Evolutionary conservation across 2,888 invertebrate genomes (phyloP).

Genomic region (Drosophila prolongata): DNA sequence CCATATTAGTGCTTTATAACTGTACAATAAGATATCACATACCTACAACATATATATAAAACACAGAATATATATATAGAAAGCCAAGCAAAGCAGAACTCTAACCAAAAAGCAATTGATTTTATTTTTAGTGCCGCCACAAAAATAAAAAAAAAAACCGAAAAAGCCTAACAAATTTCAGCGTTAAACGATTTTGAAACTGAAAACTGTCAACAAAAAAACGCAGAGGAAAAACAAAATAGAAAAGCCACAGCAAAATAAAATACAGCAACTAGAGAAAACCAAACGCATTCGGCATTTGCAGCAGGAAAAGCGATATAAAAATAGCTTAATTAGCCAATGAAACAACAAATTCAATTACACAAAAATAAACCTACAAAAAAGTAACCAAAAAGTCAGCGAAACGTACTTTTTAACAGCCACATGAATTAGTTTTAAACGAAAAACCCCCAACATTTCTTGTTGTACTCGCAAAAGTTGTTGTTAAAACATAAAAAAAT

Average conservation of each 20-base stretch:
- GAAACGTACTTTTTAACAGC: slow-evolving; percentile 37
- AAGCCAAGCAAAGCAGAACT: slow-evolving; percentile 32
- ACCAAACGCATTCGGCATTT: slow-evolving; percentile 61
- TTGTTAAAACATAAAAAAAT: slow-evolving; percentile 58
- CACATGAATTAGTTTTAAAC: slow-evolving; percentile 37
- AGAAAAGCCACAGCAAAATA: slow-evolving; percentile 36
- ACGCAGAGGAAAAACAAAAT: slow-evolving; percentile 23
- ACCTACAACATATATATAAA: slow-evolving; percentile 20
- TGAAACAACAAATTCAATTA: slow-evolving; percentile 51
- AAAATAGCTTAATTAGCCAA: slow-evolving; percentile 77
- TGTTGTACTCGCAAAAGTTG: slow-evolving; percentile 63
- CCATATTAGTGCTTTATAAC: slow-evolving; percentile 79
- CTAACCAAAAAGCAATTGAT: slow-evolving; percentile 71
- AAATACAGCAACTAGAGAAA: slow-evolving; percentile 39
- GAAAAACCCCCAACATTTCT: slow-evolving; percentile 19
- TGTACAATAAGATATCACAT: slow-evolving; percentile 68
- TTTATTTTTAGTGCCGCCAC: slow-evolving; percentile 74
- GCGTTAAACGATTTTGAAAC: slow-evolving; percentile 69
- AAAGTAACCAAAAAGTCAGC: slow-evolving; percentile 44
- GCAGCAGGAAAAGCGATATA: slow-evolving; percentile 50
- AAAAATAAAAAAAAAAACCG: slow-evolving; percentile 21
- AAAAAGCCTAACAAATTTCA: slow-evolving; percentile 39
- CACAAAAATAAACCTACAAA: slow-evolving; percentile 31
- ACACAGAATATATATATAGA: slow-evolving; percentile 14
- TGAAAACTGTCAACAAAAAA: slow-evolving; percentile 64